These are phyloP conservation scores for Platalea minor DNA, from an alignment of 2,797 vertebrate species.

Conservation along the genomic window DNA sequence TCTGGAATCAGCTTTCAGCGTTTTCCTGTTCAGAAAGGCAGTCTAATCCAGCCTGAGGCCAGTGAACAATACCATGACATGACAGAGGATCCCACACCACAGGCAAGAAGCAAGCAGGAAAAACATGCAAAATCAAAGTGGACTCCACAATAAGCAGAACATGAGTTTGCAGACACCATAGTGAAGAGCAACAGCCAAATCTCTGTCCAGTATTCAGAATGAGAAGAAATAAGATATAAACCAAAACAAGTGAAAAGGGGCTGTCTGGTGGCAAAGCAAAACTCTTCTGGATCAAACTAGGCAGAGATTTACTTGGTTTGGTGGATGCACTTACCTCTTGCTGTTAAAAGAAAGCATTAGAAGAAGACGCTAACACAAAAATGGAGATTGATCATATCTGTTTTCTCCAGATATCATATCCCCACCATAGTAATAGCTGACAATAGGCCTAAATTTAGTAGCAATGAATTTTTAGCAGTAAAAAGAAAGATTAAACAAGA, in stretches of 20 bases:
- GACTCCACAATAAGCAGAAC: background rate
- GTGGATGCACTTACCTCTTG: background rate
- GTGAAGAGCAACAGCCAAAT: background rate
- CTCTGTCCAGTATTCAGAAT: background rate
- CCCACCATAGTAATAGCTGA: fast-evolving
- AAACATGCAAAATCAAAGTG: background rate
- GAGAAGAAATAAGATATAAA: background rate
- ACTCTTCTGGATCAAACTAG: background rate
- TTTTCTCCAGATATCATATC: background rate
- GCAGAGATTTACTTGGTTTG: background rate
- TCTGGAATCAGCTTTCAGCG: background rate
- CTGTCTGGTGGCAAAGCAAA: background rate
- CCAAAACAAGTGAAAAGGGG: background rate
- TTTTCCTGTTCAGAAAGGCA: background rate
- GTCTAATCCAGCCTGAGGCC: background rate
- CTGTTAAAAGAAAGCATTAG: background rate
- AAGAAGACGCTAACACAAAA: background rate
- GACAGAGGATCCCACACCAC: background rate
- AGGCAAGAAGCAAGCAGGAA: background rate
- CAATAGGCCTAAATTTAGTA: background rate
- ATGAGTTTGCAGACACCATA: background rate
- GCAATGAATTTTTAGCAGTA: background rate
- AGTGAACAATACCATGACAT: fast-evolving
- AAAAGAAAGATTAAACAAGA: background rate
- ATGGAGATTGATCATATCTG: background rate